Base-by-base conservation (phyloP, 1,140 invertebrate species). In the Drosophila sturtevanti region DNA sequence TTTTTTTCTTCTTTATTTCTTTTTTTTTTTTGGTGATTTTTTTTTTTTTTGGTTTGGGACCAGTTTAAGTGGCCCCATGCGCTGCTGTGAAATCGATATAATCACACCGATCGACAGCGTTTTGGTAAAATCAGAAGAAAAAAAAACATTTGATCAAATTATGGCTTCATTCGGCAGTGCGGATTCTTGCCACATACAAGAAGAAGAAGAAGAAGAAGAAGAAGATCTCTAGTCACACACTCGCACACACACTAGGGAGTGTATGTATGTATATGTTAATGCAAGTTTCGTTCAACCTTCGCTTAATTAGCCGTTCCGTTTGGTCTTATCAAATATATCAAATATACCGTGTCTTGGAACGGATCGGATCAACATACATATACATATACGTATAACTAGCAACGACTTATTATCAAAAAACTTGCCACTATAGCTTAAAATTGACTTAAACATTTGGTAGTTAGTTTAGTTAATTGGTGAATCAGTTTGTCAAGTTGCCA, bases 291-390 rank as follows among this genome's bases (percentile, higher is more conserved):
- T 68, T 87, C 72, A 69, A 80, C 82, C 82, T 86, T 86, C 81
- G 79, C 59, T 87, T 81, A 87, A 86, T 86, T 86, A 86, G 75
- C 60, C 78, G 68, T 68, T 81, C 63, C 78, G 67, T 67, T 73
- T 63, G 63, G 59, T 35, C 79, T 86, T 86, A 81, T 86, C 82
- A 87, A 72, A 87, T 87, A 69, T 87, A 86, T 81, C 81, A 87
- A 77, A 34, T n/a, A 63, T 34, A 52, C 41, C 7, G 12, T 31
- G 27, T 38, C 16, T 66, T 55, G 55, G 24, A 38, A 58, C 63
- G 11, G n/a, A 51, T 52, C 52, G 24, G 14, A 61, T 48, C 59
- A 61, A 44, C 38, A 38, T 61, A 21, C 14, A 44, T 44, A 44
- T 18, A 44, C 7, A 31, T 31, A 31, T 31, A 31, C 6, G 0